Evolutionary conservation across 2,113 vertebrate genomes (phyloP), one percentile per base, ranked within the genome.

Genomic region (Ranitomeya imitator): DNA sequence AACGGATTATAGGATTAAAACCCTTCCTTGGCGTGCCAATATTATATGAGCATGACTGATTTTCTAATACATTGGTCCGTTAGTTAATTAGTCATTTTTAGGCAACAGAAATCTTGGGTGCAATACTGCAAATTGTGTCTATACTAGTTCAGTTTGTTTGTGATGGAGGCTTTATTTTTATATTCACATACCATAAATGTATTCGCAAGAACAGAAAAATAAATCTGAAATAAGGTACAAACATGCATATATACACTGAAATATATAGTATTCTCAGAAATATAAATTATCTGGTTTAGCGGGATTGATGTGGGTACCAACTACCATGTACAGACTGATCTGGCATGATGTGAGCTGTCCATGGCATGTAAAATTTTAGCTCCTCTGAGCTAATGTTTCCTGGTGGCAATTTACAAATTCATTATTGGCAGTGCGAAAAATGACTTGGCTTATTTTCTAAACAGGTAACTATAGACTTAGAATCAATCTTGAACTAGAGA

Each of bases 1-100:
- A 78, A n/a, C 14, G 51, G 74, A n/a, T 78, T 78, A 54, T n/a
- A 78, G 76, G 76, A n/a, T 52, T 78, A 54, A 78, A 76, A 78
- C 7, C 14, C 18, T 21, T 78, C 14, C 6, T n/a, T 52, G 45
- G 15, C 37, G 4, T 78, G 45, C 19, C 51, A n/a, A 78, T 54
- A 78, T 19, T 52, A 51, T 21, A 52, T 37, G n/a, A 26, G 12
- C 12, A 14, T 77, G 37, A 51, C 74, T 78, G 51, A 54, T 54
- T 54, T 78, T 54, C 3, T 78, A n/a, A 54, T 12, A 78, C 19
- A n/a, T 78, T 52, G n/a, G 76, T 54, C 76, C 0, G 19, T 78
- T 78, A n/a, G 37, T 45, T 76, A 76, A 37, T 76, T 76, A 45
- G 73, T 76, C 37, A 37, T 52, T 73, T 63, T 63, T 73, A n/a